phyloP scores from a whole-genome alignment of 2,797 vertebrate species.

The Lindbergichthys nudifrons region DNA sequence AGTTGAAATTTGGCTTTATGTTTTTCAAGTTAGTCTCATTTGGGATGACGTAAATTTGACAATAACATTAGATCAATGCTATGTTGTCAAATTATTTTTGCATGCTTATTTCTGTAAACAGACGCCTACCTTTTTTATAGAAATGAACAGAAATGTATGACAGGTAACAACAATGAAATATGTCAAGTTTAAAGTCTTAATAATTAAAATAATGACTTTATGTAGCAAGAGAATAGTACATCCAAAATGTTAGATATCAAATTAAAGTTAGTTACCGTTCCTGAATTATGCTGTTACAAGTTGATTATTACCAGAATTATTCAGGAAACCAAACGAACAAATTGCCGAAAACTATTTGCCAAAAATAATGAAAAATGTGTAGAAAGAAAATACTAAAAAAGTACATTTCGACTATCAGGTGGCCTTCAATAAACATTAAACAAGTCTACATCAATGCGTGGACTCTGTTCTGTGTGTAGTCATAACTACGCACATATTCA shows the following conservation, averaged over 20 bases:
- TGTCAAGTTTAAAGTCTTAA: not conserved
- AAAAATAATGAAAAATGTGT: slow-evolving; percentile 19
- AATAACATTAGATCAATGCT: slow-evolving; percentile 1
- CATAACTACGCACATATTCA: slow-evolving; percentile 75
- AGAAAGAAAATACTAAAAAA: slow-evolving; percentile 26
- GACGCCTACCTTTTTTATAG: not conserved
- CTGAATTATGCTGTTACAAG: slow-evolving; percentile 18
- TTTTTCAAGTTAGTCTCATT: slow-evolving; percentile 40
- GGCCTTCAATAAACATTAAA: slow-evolving; percentile 69
- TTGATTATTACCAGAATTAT: slow-evolving; percentile 30
- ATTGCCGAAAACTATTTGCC: slow-evolving; percentile 25
- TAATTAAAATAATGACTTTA: not conserved
- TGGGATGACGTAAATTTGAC: slow-evolving; percentile 12
- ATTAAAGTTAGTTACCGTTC: slow-evolving; percentile 1
- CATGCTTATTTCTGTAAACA: slow-evolving; percentile 11
- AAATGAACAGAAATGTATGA: not conserved
- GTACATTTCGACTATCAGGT: slow-evolving; percentile 56
- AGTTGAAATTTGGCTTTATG: slow-evolving; percentile 42
- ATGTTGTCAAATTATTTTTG: slow-evolving; percentile 4
- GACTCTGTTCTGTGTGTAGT: slow-evolving; percentile 73
- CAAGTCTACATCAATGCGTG: slow-evolving; percentile 70
- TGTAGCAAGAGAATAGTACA: slow-evolving; percentile 1
- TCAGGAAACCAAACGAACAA: slow-evolving; percentile 29
- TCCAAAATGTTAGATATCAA: not conserved
- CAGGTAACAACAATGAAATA: slow-evolving; percentile 1